phyloP scores from a whole-genome alignment of 2,113 vertebrate species.

The Oplegnathus fasciatus region DNA sequence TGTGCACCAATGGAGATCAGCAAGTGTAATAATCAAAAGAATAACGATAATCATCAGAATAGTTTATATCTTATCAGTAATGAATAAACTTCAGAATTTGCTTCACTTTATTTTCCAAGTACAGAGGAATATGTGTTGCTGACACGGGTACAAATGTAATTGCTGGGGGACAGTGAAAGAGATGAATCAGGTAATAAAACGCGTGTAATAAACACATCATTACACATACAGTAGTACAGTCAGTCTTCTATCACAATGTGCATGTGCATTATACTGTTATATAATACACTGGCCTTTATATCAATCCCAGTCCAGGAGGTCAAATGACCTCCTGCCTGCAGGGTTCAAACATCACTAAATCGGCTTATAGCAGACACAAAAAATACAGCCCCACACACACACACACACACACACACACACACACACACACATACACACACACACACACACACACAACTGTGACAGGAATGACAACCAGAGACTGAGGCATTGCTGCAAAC shows the following conservation, averaged over 20 bases:
- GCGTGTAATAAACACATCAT: neutral
- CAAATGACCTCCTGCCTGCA: constrained; percentile 2
- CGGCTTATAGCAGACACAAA: neutral
- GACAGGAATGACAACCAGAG: neutral
- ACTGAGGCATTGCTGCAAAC: neutral
- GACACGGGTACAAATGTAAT: neutral
- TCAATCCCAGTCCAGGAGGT: constrained; percentile 23
- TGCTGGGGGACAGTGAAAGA: neutral
- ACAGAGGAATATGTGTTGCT: constrained; percentile 6
- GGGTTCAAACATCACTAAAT: constrained; percentile 27
- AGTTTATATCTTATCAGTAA: neutral
- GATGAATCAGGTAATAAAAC: constrained; percentile 1
- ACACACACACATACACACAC: neutral
- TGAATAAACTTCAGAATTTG: neutral
- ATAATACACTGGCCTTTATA: constrained; percentile 9
- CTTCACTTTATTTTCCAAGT: neutral
- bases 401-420: neutral
- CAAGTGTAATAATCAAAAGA: constrained; percentile 27
- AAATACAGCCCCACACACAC: neutral
- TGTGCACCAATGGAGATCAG: constrained; percentile 23
- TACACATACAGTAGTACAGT: neutral
- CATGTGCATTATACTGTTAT: constrained; percentile 13
- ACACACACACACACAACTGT: neutral
- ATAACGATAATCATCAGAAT: constrained; percentile 2
- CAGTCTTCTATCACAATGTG: neutral